These are phyloP conservation scores for Chaetoderma sp. DNA, from an alignment of 2,888 invertebrate genomes.

Conservation along the genomic window DNA sequence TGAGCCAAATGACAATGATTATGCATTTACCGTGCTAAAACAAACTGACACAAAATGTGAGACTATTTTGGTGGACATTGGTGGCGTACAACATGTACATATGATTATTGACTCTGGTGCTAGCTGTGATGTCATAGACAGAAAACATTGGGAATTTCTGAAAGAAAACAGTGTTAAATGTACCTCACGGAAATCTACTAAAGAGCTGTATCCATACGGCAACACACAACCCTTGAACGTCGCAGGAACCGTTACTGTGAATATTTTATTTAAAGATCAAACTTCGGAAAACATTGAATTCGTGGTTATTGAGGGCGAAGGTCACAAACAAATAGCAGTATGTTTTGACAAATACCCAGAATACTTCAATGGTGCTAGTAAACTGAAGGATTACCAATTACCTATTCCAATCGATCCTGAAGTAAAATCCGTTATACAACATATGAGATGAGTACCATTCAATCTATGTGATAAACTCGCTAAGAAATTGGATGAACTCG, in stretches of 20 bases:
- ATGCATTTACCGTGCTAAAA: not conserved
- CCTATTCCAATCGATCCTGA: not conserved
- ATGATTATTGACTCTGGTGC: constrained; percentile 32
- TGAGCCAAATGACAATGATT: not conserved
- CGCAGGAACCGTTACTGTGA: not conserved
- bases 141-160: constrained; percentile 19
- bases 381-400: too few relatives aligned
- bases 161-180: constrained; percentile 23
- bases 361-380: constrained; percentile 15
- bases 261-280: not conserved
- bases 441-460: not conserved
- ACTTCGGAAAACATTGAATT: not conserved
- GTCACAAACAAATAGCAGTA: not conserved
- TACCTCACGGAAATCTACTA: constrained; percentile 10
- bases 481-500: constrained; percentile 13
- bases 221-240: too few relatives aligned
- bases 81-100: not conserved
- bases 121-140: constrained; percentile 15
- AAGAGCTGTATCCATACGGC: constrained; percentile 22
- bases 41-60: not conserved
- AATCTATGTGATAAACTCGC: constrained; percentile 10
- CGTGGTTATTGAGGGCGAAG: not conserved
- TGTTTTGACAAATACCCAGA: not conserved
- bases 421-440: constrained; percentile 13
- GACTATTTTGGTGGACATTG: not conserved